phyloP scores from a whole-genome alignment of 2,888 invertebrate species.

The Lasioglossum calceatum region DNA sequence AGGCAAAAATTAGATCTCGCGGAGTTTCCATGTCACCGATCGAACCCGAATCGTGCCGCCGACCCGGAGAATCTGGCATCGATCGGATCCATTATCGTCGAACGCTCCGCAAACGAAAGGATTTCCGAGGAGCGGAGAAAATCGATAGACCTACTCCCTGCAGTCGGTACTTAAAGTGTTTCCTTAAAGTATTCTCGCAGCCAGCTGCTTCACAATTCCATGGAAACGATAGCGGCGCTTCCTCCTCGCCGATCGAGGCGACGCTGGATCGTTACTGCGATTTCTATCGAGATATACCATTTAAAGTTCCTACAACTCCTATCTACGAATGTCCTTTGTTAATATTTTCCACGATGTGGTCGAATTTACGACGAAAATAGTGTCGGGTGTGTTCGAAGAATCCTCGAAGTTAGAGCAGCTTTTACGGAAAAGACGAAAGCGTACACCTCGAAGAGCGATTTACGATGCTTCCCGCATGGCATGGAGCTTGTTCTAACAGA shows the following conservation, averaged over 20 bases:
- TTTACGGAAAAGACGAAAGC: background rate
- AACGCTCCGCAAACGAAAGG: slow-evolving; percentile 2
- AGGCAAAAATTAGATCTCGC: background rate
- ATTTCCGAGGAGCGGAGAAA: slow-evolving; percentile 14
- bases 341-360: background rate
- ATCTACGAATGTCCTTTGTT: background rate
- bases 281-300: background rate
- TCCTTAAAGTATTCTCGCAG: slow-evolving; percentile 11
- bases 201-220: background rate
- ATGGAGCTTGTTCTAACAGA: background rate
- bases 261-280: background rate
- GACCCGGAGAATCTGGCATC: background rate
- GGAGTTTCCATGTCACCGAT: background rate
- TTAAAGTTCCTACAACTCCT: background rate
- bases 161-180: slow-evolving; percentile 6
- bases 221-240: background rate
- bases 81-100: slow-evolving; percentile 16
- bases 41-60: background rate
- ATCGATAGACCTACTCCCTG: slow-evolving; percentile 16
- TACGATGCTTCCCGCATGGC: background rate
- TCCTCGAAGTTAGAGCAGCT: background rate
- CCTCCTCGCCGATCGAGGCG: background rate
- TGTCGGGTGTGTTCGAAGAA: background rate
- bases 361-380: background rate
- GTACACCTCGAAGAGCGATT: background rate